Evolutionary conservation across 2,113 vertebrate species (phyloP).

Genomic region (Psittacula cyanocephala): DNA sequence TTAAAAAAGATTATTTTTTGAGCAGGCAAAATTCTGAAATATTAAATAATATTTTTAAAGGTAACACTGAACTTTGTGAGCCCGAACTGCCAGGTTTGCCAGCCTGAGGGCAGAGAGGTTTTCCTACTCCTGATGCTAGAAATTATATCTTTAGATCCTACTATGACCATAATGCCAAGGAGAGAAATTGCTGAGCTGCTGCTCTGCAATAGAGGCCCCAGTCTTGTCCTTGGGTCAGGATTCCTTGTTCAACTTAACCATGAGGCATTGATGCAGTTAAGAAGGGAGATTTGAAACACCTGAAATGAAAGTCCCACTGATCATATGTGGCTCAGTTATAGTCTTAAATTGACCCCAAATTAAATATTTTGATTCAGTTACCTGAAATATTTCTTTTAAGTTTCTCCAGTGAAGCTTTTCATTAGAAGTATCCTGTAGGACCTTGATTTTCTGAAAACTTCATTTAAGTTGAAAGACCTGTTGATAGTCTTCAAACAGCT

Average conservation of each 20-base stretch:
- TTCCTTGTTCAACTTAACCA: neutral
- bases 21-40: neutral
- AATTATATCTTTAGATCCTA: neutral
- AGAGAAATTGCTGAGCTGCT: neutral
- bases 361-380: neutral
- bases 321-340: neutral
- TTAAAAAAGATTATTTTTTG: neutral
- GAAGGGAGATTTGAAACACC: neutral
- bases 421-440: neutral
- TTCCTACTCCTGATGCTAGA: neutral
- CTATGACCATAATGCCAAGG: neutral
- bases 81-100: neutral
- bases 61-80: neutral
- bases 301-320: neutral
- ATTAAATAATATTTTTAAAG: neutral
- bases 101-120: neutral
- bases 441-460: neutral
- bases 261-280: neutral
- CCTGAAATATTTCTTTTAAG: neutral
- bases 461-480: neutral
- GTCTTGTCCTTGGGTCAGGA: neutral
- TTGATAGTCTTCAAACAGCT: neutral
- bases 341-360: neutral
- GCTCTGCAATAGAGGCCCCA: neutral
- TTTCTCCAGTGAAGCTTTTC: neutral